Base-by-base conservation (phyloP, 2,113 vertebrate species). In the Gallinago undulata region DNA sequence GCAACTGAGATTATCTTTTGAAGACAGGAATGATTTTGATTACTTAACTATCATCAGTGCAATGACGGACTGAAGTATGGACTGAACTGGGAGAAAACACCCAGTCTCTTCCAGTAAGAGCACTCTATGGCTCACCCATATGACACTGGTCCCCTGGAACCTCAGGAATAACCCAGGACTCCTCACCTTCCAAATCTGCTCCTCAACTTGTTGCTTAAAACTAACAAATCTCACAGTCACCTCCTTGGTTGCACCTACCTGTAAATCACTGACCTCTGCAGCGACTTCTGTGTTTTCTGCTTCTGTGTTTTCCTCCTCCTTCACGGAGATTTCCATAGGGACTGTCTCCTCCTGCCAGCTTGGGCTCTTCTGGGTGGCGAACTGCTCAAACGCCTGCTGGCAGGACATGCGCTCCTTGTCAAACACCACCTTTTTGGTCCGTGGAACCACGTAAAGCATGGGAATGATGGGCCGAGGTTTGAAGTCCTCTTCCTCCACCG, bases 301-400 rank as follows among this genome's bases (percentile, higher is more conserved):
- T 74, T 97, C 96, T 12, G 53, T n/a, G 0, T 79, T 78, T 10
- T 95, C 91, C 35, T 97, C 96, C 17, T 98, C 97, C 3, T 97
- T 97, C 50, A 51, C 57, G 0, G 92, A 33, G 31, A 96, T 57
- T 24, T 96, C 94, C 86, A 82, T 37, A 11, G 95, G 90, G 25
- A 90, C 56, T 0, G 53, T 11, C 63, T 84, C 87, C 15, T 97
- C 90, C 43, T 39, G 94, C 96, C 97, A 95, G 2, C 70, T 47
- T 1, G 90, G 86, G 19, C 85, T 84, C 7, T 91, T 97, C 17
- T 95, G 94, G 1, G 95, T 96, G 45, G 98, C 98, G 16, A 99
- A 99, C 89, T 98, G 98, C 94, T 99, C 98, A 12, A 99, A 99
- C 0, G 97, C 98, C 93, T 98, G 98, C 96, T 99, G 98, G 94